A percentile compares a stretch with the other conserved stretches of the same genome.
These are phyloP conservation scores for Fundulus diaphanus DNA, from an alignment of 2,797 vertebrate genomes.

Conservation along the genomic window DNA sequence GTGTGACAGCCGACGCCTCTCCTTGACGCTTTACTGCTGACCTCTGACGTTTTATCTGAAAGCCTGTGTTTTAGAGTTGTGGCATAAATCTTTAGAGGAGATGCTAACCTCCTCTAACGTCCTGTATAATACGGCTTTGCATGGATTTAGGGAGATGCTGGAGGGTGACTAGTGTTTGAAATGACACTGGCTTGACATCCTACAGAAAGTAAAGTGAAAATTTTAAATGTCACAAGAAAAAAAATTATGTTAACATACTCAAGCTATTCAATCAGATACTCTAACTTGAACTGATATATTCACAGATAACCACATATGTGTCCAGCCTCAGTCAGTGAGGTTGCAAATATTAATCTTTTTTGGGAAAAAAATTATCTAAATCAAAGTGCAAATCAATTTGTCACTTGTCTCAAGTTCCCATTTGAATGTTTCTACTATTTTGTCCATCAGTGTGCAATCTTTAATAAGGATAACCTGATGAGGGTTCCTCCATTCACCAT, in stretches of 20 bases:
- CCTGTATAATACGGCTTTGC: constrained; percentile 5
- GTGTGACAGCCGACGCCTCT: constrained; percentile 68
- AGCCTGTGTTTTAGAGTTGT: constrained; percentile 54
- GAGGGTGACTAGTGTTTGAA: constrained; percentile 6
- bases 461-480: not conserved
- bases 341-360: too few relatives aligned
- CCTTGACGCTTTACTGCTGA: constrained; percentile 57
- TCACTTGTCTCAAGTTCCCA: too few relatives aligned
- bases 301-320: too few relatives aligned
- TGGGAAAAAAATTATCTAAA: too few relatives aligned
- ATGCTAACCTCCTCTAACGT: constrained; percentile 26
- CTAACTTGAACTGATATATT: not conserved
- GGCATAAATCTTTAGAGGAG: constrained; percentile 59
- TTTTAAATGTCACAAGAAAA: constrained; percentile 16
- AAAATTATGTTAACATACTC: not conserved
- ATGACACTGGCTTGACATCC: constrained; percentile 6
- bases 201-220: constrained; percentile 2
- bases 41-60: constrained; percentile 65
- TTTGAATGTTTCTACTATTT: too few relatives aligned
- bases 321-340: too few relatives aligned
- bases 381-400: too few relatives aligned
- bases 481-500: not conserved
- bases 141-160: constrained; percentile 18
- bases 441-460: not conserved
- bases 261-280: not conserved